These are phyloP conservation scores for Heteromormyrus szaboi DNA, from an alignment of 2,797 vertebrate genomes.

Conservation along the genomic window DNA sequence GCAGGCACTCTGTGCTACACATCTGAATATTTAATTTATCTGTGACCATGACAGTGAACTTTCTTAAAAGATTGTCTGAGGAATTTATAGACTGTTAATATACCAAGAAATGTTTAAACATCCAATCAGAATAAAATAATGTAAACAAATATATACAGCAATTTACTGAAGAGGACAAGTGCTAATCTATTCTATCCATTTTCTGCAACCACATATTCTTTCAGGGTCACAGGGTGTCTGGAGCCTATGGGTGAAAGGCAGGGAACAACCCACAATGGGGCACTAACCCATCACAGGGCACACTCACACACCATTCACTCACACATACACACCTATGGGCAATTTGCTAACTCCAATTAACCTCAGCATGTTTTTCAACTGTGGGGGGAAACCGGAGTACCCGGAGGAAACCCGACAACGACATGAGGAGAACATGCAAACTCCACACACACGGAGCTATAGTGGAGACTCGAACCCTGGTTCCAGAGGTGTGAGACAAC, in stretches of 20 bases:
- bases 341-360: background rate
- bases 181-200: background rate
- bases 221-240: background rate
- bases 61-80: slow-evolving; percentile 8
- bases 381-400: background rate
- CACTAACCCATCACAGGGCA: background rate
- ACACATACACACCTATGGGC: background rate
- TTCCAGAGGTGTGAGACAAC: background rate
- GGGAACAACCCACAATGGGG: background rate
- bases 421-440: background rate
- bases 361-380: background rate
- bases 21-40: background rate
- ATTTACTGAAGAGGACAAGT: background rate
- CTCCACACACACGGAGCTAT: background rate
- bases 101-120: background rate
- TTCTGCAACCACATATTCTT: background rate
- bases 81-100: background rate
- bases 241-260: background rate
- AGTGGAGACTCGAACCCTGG: background rate
- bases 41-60: background rate
- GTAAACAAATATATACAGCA: background rate
- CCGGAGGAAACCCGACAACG: background rate
- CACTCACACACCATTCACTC: background rate
- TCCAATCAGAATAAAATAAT: background rate
- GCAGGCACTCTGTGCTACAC: background rate